Conservation (phyloP, 2,888 invertebrate species). For the Nymphalis polychloros region DNA sequence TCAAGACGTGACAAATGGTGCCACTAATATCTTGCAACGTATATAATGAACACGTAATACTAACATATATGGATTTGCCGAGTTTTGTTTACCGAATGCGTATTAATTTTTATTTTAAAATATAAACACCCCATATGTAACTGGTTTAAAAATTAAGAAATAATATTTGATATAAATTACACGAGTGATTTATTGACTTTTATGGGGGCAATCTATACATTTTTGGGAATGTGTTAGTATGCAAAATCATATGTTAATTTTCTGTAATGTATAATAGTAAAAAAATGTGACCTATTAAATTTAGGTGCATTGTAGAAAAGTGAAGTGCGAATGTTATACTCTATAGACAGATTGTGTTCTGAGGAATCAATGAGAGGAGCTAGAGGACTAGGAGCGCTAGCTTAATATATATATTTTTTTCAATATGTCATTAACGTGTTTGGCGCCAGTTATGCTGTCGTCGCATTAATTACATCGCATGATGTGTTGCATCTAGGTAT, state of each 20-base stretch:
- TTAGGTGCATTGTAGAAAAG: too few species aligned
- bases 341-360: too few species aligned
- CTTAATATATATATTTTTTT: background rate
- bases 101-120: background rate
- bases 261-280: too few species aligned
- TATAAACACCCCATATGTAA: too few species aligned
- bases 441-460: conserved; percentile 16
- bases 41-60: conserved; percentile 11
- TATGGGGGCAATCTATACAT: too few species aligned
- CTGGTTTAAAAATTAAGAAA: background rate
- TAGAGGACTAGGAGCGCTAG: background rate
- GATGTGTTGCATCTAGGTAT: background rate
- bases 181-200: too few species aligned
- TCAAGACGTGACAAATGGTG: conserved; percentile 14
- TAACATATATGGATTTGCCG: conserved; percentile 1
- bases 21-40: conserved; percentile 12
- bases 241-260: too few species aligned
- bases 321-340: too few species aligned
- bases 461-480: conserved; percentile 2
- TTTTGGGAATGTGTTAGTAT: too few species aligned
- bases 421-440: conserved; percentile 6
- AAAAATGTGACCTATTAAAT: too few species aligned
- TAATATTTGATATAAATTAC: too few species aligned
- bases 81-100: background rate
- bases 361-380: too few species aligned